These are phyloP conservation scores for Bugulina stolonifera DNA, from an alignment of 2,888 invertebrate species.

Conservation along the genomic window DNA sequence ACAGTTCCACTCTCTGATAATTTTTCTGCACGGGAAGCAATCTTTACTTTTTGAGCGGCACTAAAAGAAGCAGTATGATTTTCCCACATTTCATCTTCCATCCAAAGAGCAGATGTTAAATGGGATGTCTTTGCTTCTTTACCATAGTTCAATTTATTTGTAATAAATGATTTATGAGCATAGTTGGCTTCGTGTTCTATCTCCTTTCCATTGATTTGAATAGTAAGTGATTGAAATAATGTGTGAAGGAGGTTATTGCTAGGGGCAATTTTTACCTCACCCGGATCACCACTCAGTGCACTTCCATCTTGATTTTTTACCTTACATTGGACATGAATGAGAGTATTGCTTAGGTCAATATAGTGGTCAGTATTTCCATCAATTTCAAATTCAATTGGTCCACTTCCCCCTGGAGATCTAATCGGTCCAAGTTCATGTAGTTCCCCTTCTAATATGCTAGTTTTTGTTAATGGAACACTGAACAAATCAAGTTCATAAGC, in stretches of 20 bases:
- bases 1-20: not conserved
- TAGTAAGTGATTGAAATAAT: not conserved
- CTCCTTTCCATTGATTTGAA: not conserved
- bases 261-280: not conserved
- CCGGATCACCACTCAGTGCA: not conserved
- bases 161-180: not conserved
- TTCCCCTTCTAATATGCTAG: not conserved
- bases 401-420: not conserved
- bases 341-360: not conserved
- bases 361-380: not conserved
- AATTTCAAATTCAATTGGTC: not conserved
- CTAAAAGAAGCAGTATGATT: not conserved
- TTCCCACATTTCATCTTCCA: not conserved
- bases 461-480: not conserved
- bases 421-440: not conserved
- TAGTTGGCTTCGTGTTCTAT: not conserved
- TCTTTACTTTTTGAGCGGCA: not conserved
- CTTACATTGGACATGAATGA: not conserved
- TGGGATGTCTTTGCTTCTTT: not conserved
- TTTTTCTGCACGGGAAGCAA: not conserved
- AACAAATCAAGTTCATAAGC: not conserved
- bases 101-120: not conserved
- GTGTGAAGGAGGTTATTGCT: not conserved
- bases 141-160: not conserved
- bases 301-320: not conserved